Base-by-base conservation (phyloP, 2,888 invertebrate species). In the Scrobipalpa costella region DNA sequence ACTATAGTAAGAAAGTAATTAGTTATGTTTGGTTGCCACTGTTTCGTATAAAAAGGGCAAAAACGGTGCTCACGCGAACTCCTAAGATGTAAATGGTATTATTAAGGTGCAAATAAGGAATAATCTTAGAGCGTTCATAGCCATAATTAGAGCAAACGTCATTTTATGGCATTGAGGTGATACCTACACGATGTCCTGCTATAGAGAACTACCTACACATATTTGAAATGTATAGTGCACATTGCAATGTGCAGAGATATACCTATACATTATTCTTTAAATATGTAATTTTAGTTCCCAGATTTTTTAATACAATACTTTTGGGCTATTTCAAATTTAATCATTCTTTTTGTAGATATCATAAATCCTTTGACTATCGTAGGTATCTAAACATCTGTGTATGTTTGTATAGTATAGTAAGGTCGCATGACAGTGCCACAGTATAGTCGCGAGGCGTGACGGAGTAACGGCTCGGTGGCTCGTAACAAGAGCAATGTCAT, bases 401-500 rank as follows among this genome's bases (percentile, higher is more conserved):
- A 7, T 38, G 38, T 11, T 38, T 7, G 6, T 40, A 13, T 0
- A 9, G 40, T 11, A 40, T 40, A 40, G 40, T 13, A 40, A 40
- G 40, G 13, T 40, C 13, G 40, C 40, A 40, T 40, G 40, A 3
- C 27, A 27, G 2, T 3, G 27, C 27, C 27, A 27, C 27, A 27
- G 27, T 27, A 27, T 3, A 27, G 27, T 27, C 44, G 44, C 44
- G 15, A 40, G 44, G n/a, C n/a, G 15, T 15, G 44, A 15, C 44
- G 44, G 44, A n/a, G 44, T 44, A 44, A 44, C 44, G 44, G 44
- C 15, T 7, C 44, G 44, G 44, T 44, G n/a, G 15, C n/a, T 9
- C 44, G 44, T 44, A 6, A 44, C 44, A 15, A n/a, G 44, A 44
- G 44, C 44, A 44, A 44, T 44, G 44, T 44, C 44, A 44, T n/a